Evolutionary conservation across 2,888 invertebrate genomes (phyloP).

Genomic region (Hermaeophaga mercurialis): DNA sequence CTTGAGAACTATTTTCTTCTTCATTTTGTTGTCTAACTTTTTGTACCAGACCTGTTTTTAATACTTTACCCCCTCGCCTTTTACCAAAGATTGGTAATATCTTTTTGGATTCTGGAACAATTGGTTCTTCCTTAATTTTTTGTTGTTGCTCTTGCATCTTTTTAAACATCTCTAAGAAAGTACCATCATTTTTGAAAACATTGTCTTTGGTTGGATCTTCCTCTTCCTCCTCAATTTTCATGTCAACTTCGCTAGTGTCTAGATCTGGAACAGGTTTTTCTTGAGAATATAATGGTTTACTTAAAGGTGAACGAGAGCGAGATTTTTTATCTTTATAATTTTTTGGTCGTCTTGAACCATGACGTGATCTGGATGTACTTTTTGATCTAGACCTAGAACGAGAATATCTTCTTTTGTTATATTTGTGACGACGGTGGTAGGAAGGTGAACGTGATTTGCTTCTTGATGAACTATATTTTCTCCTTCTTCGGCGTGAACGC

Average conservation of each 20-base stretch:
- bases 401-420: constrained; percentile 31
- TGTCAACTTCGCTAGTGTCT: constrained; percentile 39
- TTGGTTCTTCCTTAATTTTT: constrained; percentile 45
- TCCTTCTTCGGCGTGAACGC: constrained; percentile 38
- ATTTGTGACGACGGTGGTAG: constrained; percentile 26
- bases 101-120: constrained; percentile 54
- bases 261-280: constrained; percentile 29
- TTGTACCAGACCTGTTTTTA: constrained; percentile 89
- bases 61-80: constrained; percentile 81
- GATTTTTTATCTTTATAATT: constrained; percentile 20
- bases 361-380: constrained; percentile 36
- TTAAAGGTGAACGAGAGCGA: constrained; percentile 3
- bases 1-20: constrained; percentile 72
- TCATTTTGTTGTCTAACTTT: constrained; percentile 74
- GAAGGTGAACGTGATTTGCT: constrained; percentile 33
- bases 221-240: constrained; percentile 43
- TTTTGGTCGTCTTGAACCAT: constrained; percentile 18
- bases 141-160: constrained; percentile 75
- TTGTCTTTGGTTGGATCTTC: constrained; percentile 54
- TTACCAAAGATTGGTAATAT: constrained; percentile 72
- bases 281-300: constrained; percentile 21
- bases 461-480: constrained; percentile 34
- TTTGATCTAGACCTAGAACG: constrained; percentile 41
- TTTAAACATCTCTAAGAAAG: constrained; percentile 90
- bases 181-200: constrained; percentile 84